Conservation (phyloP, 2,888 invertebrate genomes). For the Marronus borbonicus region DNA sequence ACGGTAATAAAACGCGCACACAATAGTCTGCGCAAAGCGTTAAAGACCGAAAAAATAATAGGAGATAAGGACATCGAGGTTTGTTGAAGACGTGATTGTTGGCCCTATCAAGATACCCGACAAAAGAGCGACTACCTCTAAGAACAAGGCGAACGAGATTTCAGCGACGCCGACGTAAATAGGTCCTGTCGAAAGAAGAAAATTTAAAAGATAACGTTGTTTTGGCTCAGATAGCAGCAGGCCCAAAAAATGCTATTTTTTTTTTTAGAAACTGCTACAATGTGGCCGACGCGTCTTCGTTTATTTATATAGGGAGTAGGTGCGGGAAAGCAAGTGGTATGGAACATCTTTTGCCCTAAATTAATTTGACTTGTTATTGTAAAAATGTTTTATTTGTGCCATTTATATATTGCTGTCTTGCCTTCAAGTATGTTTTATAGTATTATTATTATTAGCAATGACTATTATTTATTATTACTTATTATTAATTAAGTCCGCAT, state of each 20-base stretch:
- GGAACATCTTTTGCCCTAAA: no score
- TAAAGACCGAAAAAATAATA: slow-evolving; percentile 1
- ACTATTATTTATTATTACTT: no score
- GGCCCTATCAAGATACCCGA: neutral
- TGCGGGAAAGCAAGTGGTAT: no score
- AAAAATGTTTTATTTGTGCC: no score
- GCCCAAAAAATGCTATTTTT: neutral
- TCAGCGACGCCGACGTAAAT: neutral
- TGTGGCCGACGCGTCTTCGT: no score
- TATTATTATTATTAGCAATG: no score
- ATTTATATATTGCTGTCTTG: no score
- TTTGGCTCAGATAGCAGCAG: neutral
- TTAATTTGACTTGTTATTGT: no score
- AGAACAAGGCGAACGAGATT: neutral
- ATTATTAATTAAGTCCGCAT: no score
- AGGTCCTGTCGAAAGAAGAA: neutral
- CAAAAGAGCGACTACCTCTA: neutral
- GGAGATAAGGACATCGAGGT: neutral
- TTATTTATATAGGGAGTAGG: no score
- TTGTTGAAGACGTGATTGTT: neutral
- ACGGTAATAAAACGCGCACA: neutral
- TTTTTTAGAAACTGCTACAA: no score
- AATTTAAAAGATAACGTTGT: neutral
- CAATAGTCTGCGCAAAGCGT: neutral
- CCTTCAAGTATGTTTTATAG: no score